Percentiles rank a stretch among this genome's conserved stretches.
These are phyloP conservation scores for Microtus pennsylvanicus DNA, from an alignment of 2,113 vertebrate genomes.

Conservation along the genomic window DNA sequence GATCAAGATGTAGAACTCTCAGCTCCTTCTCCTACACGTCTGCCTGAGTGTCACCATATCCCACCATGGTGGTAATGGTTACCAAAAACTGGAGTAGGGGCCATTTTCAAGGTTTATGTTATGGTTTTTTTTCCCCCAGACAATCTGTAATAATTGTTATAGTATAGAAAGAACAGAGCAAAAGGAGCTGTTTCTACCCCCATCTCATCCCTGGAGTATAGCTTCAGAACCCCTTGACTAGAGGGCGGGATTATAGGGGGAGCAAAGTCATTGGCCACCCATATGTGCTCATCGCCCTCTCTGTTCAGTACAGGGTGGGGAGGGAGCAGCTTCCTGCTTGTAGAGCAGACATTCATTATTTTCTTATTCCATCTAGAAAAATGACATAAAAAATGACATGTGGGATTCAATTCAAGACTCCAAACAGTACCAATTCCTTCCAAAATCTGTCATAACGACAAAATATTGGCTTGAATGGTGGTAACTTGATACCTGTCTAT, in stretches of 20 bases:
- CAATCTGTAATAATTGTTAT: not conserved
- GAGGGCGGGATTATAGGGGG: not conserved
- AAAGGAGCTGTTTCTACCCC: not conserved
- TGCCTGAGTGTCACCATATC: not conserved
- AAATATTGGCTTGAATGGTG: slow-evolving; percentile 21
- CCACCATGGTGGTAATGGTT: not conserved
- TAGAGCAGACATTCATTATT: slow-evolving; percentile 36
- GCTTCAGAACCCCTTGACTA: slow-evolving; percentile 7
- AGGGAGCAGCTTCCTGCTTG: not conserved
- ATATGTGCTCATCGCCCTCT: not conserved
- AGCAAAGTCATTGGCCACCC: not conserved
- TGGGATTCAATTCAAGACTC: slow-evolving; percentile 47
- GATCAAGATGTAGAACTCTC: not conserved
- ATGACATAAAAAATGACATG: not conserved
- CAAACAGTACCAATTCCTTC: not conserved
- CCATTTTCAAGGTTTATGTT: not conserved
- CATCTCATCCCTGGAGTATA: not conserved
- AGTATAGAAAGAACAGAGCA: not conserved
- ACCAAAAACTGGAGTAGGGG: not conserved
- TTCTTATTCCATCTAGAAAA: slow-evolving; percentile 12
- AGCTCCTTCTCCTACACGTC: not conserved
- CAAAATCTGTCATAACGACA: not conserved
- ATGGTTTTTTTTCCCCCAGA: not conserved
- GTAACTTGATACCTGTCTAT: slow-evolving; percentile 30
- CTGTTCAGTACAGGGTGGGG: not conserved